Conservation (phyloP, 2,888 invertebrate species). For the Eupithecia dodoneata region DNA sequence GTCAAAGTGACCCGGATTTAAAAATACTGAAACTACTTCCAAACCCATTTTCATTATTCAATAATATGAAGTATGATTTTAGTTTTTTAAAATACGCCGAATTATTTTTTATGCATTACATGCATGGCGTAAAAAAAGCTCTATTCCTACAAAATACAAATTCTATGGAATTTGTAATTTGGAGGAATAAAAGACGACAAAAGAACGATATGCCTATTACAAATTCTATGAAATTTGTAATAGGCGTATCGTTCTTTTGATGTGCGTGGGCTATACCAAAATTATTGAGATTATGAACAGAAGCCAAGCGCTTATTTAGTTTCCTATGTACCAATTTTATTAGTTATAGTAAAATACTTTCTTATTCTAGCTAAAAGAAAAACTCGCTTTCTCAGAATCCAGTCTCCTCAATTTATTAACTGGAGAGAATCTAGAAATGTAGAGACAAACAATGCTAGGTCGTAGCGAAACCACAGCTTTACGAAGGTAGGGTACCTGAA, state of each 20-base stretch:
- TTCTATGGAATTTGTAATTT: neutral
- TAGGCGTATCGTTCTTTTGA: neutral
- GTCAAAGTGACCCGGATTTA: no score
- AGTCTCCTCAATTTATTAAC: conserved; percentile 1
- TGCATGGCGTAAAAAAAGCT: no score
- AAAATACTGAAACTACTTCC: no score
- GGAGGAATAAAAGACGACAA: no score
- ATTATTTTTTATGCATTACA: no score
- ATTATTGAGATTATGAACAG: neutral
- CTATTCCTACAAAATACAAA: no score
- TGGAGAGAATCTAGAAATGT: conserved; percentile 2
- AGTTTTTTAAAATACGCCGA: no score
- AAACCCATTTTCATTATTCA: no score
- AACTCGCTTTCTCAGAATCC: neutral
- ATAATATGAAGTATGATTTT: no score
- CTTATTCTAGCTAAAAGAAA: neutral
- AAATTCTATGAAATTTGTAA: neutral
- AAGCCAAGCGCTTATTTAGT: neutral
- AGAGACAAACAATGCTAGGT: conserved; percentile 8
- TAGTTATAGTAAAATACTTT: neutral
- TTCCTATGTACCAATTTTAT: neutral
- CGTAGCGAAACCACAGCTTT: conserved; percentile 2
- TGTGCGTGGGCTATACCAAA: neutral
- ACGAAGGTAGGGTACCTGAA: neutral
- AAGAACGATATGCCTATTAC: no score